Conservation (phyloP, 1,140 invertebrate genomes). For the Drosophila pruinosa region DNA sequence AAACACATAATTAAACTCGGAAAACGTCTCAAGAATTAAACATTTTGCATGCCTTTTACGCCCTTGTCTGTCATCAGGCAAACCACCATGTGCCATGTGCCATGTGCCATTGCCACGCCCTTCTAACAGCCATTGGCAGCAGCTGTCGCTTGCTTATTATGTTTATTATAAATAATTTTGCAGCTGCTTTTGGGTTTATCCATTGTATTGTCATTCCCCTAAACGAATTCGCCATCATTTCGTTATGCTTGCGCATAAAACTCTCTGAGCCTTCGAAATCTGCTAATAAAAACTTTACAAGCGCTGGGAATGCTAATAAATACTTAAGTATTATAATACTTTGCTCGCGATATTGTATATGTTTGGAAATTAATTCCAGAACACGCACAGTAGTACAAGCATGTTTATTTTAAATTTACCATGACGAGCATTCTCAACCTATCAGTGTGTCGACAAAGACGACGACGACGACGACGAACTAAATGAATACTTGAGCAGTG, state of each 20-base stretch:
- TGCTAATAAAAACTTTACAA: constrained; percentile 6
- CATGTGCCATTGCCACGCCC: constrained; percentile 26
- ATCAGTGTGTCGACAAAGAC: background rate
- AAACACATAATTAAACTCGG: constrained; percentile 76
- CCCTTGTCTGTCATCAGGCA: constrained; percentile 52
- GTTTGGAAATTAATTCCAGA: background rate
- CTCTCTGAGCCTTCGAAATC: background rate
- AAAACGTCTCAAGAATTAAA: constrained; percentile 75
- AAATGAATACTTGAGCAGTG: constrained; percentile 78
- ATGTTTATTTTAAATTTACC: constrained; percentile 18
- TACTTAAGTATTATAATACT: background rate
- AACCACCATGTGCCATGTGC: constrained; percentile 34
- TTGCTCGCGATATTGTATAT: background rate
- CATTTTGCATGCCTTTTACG: constrained; percentile 59
- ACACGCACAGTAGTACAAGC: background rate
- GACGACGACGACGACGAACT: constrained; percentile 46
- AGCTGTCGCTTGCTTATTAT: constrained; percentile 73
- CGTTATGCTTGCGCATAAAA: background rate
- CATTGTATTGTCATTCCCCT: constrained; percentile 19
- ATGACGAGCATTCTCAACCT: background rate
- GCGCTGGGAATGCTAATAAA: constrained; percentile 6
- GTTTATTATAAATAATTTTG: constrained; percentile 80
- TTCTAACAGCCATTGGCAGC: constrained; percentile 62
- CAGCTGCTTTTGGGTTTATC: constrained; percentile 47
- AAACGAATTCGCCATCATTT: constrained; percentile 15